Evolutionary conservation across 2,113 vertebrate species (phyloP), one percentile per base, ranked within the genome.

Genomic region (Ictalurus furcatus): DNA sequence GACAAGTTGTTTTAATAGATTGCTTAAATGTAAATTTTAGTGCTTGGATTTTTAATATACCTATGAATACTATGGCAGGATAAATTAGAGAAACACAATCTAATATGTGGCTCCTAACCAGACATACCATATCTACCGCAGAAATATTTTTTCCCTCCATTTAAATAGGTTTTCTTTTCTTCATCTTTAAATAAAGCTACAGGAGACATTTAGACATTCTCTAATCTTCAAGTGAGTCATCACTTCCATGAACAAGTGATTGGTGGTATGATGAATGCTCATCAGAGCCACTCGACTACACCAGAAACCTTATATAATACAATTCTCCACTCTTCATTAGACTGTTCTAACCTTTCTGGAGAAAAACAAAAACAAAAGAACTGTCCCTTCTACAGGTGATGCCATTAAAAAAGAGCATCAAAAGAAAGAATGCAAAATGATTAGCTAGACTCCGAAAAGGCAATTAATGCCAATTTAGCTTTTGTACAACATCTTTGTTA

Each of bases 401-500:
- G 12, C 52, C 8, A 37, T 61, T 84, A 61, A 63, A 81, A 34
- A 82, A 23, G 4, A 83, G 34, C 58, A 83, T 37, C 1, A 61
- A 83, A 84, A 44, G 81, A 84, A 44, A 84, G 30, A 61, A 63
- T 16, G 81, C 34, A 8, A 16, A 63, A 84, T 63, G 59, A 84
- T 63, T 63, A 44, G 58, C 34, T 44, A 44, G 19, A 83, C 56
- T 3, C 30, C 6, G 30, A 37, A 40, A 9, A 63, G 21, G 37
- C 23, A 14, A 44, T 84, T 44, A 44, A 28, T 84, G 81, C 81
- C 61, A 83, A 84, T 84, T 63, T 44, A 21, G 63, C 58, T 84
- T 84, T 84, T 63, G 58, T 44, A 63, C 34, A 9, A 84, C 58
- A 44, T 84, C 23, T 17, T 13, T 3, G 6, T 28, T 44, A 13